Conservation (phyloP, 2,113 vertebrate genomes). For the Tetrax tetrax region DNA sequence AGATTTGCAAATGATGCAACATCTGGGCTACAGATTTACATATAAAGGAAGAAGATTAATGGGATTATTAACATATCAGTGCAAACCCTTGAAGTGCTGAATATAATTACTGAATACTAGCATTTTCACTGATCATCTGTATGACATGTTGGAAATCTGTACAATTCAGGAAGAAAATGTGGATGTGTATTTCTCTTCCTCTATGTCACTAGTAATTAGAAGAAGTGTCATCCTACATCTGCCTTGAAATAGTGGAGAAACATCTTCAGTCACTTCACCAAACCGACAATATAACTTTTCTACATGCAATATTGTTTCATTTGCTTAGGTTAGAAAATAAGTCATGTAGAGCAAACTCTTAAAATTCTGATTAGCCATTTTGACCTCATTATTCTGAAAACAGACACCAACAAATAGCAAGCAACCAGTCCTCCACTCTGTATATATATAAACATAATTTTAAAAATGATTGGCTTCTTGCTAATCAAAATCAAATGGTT, state of each 20-base stretch:
- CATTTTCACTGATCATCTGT: constrained; percentile 45
- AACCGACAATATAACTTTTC: not conserved
- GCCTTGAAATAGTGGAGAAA: not conserved
- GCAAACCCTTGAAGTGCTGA: constrained; percentile 74
- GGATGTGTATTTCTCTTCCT: constrained; percentile 8
- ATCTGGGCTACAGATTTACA: constrained; percentile 82
- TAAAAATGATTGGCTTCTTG: not conserved
- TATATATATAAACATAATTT: not conserved
- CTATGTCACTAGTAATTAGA: not conserved
- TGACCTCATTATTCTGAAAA: not conserved
- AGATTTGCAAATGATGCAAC: constrained; percentile 85
- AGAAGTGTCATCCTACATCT: not conserved
- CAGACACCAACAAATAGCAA: not conserved
- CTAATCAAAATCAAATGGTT: not conserved
- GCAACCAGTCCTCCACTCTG: not conserved
- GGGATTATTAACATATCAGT: constrained; percentile 81
- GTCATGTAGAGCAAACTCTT: not conserved
- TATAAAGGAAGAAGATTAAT: constrained; percentile 85
- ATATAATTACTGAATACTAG: constrained; percentile 74
- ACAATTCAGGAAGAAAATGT: not conserved
- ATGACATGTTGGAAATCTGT: not conserved
- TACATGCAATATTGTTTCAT: not conserved
- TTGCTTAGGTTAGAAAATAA: constrained; percentile 4
- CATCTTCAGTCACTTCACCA: not conserved
- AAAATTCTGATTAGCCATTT: not conserved